Evolutionary conservation across 2,888 invertebrate genomes (phyloP).

Genomic region (Harpalus rubripes): DNA sequence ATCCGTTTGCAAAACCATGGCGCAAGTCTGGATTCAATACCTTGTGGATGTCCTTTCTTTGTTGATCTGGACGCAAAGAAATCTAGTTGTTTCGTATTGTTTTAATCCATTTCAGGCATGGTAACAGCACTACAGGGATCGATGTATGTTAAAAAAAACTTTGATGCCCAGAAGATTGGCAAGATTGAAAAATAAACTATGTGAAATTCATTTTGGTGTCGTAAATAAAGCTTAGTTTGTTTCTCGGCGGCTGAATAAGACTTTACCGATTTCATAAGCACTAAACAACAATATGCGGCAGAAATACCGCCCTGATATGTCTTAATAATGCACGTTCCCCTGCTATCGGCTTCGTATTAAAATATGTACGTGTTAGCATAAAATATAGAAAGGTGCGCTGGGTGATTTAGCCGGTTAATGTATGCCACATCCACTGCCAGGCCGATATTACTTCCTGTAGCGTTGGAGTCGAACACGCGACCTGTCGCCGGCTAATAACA

Average conservation of each 20-base stretch:
- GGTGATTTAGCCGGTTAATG: conserved; percentile 55
- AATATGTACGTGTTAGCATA: conserved; percentile 53
- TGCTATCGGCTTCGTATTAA: conserved; percentile 42
- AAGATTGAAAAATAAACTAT: not conserved
- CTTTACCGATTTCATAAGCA: conserved; percentile 44
- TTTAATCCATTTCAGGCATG: too few relatives aligned
- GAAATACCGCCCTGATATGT: conserved; percentile 38
- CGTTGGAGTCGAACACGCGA: conserved; percentile 20
- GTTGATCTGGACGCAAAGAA: too few relatives aligned
- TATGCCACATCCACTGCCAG: conserved; percentile 51
- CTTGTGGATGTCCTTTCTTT: too few relatives aligned
- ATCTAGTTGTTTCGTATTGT: too few relatives aligned
- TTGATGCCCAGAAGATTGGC: too few relatives aligned
- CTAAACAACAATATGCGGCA: conserved; percentile 33
- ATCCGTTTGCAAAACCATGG: too few relatives aligned
- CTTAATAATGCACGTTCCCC: conserved; percentile 25
- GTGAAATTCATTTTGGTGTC: not conserved
- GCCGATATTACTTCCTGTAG: conserved; percentile 57
- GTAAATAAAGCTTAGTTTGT: conserved; percentile 7
- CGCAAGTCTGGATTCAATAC: too few relatives aligned
- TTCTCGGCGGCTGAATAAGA: conserved; percentile 2
- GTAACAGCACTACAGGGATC: too few relatives aligned
- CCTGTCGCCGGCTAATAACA: conserved; percentile 53
- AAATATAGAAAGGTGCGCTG: conserved; percentile 13
- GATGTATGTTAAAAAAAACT: too few relatives aligned